Conservation (phyloP, 2,113 vertebrate genomes). For the Xiphophorus couchianus region DNA sequence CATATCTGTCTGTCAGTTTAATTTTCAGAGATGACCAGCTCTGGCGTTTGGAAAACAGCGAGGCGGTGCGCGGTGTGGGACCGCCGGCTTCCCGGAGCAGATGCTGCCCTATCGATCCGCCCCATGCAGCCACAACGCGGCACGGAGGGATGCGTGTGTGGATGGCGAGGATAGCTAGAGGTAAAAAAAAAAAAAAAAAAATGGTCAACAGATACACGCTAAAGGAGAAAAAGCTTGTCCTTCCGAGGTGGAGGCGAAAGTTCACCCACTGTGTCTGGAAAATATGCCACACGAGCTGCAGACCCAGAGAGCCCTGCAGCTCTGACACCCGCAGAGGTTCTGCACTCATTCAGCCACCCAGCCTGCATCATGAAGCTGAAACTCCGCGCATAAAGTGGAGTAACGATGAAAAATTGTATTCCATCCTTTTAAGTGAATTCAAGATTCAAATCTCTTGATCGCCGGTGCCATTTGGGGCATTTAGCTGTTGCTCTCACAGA, state of each 20-base stretch:
- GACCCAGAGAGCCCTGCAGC: slow-evolving; percentile 14
- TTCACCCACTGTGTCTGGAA: slow-evolving; percentile 76
- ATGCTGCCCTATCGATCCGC: slow-evolving; percentile 83
- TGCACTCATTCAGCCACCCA: slow-evolving; percentile 4
- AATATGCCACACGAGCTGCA: slow-evolving; percentile 57
- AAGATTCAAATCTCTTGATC: slow-evolving; percentile 9
- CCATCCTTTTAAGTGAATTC: not conserved
- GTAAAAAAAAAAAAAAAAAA: slow-evolving; percentile 48
- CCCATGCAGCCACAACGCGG: slow-evolving; percentile 42
- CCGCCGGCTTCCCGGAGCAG: slow-evolving; percentile 79
- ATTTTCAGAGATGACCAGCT: slow-evolving; percentile 81
- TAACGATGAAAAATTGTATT: not conserved
- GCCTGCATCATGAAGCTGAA: not conserved
- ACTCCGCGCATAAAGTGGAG: not conserved
- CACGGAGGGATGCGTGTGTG: slow-evolving; percentile 61
- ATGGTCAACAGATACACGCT: slow-evolving; percentile 74
- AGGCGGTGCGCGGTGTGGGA: slow-evolving; percentile 77
- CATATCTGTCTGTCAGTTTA: slow-evolving; percentile 79
- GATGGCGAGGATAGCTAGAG: slow-evolving; percentile 72
- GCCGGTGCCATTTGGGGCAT: slow-evolving; percentile 16
- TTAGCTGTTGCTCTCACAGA: slow-evolving; percentile 35
- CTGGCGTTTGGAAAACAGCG: slow-evolving; percentile 72
- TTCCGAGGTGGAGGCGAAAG: slow-evolving; percentile 77
- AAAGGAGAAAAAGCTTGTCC: slow-evolving; percentile 47
- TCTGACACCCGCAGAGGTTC: slow-evolving; percentile 16